Base-by-base conservation (phyloP, 1,140 invertebrate genomes). In the Drosophila setifemur region DNA sequence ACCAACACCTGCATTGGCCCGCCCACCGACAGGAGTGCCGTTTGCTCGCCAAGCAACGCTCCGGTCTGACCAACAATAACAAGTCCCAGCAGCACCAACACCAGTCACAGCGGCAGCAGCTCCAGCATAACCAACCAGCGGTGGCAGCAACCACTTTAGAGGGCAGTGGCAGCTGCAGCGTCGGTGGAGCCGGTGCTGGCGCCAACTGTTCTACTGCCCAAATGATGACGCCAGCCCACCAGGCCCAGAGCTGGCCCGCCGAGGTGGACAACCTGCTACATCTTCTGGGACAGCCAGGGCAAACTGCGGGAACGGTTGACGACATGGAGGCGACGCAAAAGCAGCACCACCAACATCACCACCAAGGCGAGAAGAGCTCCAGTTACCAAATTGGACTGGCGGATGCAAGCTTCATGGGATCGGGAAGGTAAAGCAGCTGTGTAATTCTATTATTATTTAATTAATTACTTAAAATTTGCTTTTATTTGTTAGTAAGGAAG, bases 1-100 rank as follows among this genome's bases (percentile, higher is more conserved):
- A 96, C 88, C 96, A 96, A 91, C 93, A 92, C 49, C 85, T 92
- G 57, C 94, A 96, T 73, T 96, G 95, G 95, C 93, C 93, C 69
- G 91, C 91, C 50, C 96, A 97, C 87, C 95, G 94, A 90, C 89
- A 89, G 72, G 91, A 92, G 42, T 93, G 93, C 14, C 82, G 83
- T 1, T 43, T 70, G 3, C 33, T 90, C 18, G 76, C 89, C 9
- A 81, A 78, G 3, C 83, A 90, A 14, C 35, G 28, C 2, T 18
- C 49, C 25, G 31, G 28, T n/a, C n/a, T n/a, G 21, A 71, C 43
- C 11, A 85, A 63, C 23, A 55, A 72, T 14, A 75, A 48, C 28
- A 70, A 58, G 14, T 7, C 26, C 8, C 43, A 48, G 11, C 37
- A 37, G 12, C 21, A 55, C n/a, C 37, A 42, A 9, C 43, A 47